These are phyloP conservation scores for Caenorhabditis sp. DNA, from an alignment of 2,888 invertebrate species.

Conservation along the genomic window DNA sequence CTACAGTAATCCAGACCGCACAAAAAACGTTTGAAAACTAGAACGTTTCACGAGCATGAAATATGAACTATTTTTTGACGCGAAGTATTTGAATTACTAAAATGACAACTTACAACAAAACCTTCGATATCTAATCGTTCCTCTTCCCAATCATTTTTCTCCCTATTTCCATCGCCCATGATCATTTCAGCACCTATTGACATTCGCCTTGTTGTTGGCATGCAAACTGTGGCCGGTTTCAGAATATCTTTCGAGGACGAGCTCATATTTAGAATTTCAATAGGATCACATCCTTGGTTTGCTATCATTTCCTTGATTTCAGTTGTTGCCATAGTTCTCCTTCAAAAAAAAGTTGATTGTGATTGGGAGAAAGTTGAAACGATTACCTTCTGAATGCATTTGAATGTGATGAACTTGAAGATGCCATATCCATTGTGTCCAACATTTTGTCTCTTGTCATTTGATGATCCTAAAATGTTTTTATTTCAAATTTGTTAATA, in stretches of 20 bases:
- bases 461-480: constrained; percentile 23
- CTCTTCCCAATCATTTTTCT: too few species aligned
- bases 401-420: background rate
- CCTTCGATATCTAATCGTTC: constrained; percentile 48
- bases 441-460: constrained; percentile 27
- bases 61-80: background rate
- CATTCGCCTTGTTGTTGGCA: constrained; percentile 21
- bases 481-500: constrained; percentile 14
- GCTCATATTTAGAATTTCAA: background rate
- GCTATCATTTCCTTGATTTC: constrained; percentile 19
- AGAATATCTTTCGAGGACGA: background rate
- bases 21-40: too few species aligned
- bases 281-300: constrained; percentile 1
- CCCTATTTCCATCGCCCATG: background rate
- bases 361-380: background rate
- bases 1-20: too few species aligned
- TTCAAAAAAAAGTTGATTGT: background rate
- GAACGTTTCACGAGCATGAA: background rate
- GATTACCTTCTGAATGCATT: background rate
- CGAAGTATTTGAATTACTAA: too few species aligned
- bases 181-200: constrained; percentile 13
- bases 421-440: constrained; percentile 15
- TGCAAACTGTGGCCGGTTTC: background rate
- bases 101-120: constrained; percentile 38
- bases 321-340: constrained; percentile 26